Conservation (phyloP, 2,888 invertebrate species). For the Drosophila algonquin region DNA sequence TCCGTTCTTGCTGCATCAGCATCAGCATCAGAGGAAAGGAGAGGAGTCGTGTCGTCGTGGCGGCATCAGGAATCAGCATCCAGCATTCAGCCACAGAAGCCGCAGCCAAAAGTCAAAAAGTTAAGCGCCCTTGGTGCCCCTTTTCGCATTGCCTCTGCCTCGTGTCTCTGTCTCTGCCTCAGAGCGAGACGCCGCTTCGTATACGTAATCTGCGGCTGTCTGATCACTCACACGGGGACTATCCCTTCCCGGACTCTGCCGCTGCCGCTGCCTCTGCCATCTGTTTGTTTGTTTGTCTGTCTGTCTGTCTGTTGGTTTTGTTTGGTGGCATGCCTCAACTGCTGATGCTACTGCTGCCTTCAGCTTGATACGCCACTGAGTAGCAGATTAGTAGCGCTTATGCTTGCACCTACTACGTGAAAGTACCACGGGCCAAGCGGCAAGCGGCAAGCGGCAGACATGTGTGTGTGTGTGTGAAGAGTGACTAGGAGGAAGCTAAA, state of each 20-base stretch:
- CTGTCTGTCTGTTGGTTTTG: conserved; percentile 61
- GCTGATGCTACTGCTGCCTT: conserved; percentile 36
- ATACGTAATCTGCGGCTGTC: conserved; percentile 76
- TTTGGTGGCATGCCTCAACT: conserved; percentile 37
- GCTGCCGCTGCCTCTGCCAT: conserved; percentile 24
- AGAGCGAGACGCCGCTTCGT: conserved; percentile 59
- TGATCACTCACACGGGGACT: conserved; percentile 63
- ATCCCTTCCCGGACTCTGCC: conserved; percentile 21
- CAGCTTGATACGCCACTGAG: conserved; percentile 78
- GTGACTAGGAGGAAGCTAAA: background rate
- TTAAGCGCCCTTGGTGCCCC: conserved; percentile 57
- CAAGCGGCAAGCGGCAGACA: conserved; percentile 1
- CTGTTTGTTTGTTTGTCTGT: conserved; percentile 55
- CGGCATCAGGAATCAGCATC: conserved; percentile 21
- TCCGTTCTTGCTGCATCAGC: conserved; percentile 42
- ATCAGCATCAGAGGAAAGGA: conserved; percentile 23
- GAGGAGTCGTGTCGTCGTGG: conserved; percentile 41
- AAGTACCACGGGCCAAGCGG: conserved; percentile 27
- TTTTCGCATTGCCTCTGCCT: conserved; percentile 7
- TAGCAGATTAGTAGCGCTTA: conserved; percentile 79
- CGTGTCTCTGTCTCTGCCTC: background rate
- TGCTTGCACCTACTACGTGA: conserved; percentile 79
- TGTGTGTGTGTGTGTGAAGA: background rate
- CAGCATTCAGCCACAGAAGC: conserved; percentile 50
- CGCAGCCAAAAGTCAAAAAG: conserved; percentile 73